Conservation (phyloP, 1,140 invertebrate species). For the Drosophila sechellia region DNA sequence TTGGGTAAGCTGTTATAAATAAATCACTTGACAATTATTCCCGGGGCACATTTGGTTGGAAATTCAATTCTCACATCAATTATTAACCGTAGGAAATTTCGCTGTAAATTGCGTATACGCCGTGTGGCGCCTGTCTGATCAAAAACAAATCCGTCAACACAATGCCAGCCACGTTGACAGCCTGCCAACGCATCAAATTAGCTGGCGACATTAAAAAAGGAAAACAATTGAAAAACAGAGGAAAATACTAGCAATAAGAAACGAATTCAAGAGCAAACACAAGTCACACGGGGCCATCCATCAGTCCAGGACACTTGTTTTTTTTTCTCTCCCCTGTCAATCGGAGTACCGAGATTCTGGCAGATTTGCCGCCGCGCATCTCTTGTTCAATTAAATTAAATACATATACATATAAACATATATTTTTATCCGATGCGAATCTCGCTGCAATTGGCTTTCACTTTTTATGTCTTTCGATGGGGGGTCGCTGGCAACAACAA, state of each 20-base stretch:
- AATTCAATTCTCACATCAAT: conserved; percentile 41
- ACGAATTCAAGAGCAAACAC: conserved; percentile 49
- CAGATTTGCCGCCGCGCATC: conserved; percentile 1
- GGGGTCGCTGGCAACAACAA: conserved; percentile 10
- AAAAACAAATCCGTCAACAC: conserved; percentile 70
- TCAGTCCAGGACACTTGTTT: conserved; percentile 65
- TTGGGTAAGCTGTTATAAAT: conserved; percentile 17
- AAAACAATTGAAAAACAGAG: conserved; percentile 3
- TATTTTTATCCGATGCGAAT: conserved; percentile 8
- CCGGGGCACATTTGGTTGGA: conserved; percentile 9
- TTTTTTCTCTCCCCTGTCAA: conserved; percentile 27
- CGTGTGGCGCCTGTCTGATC: conserved; percentile 44
- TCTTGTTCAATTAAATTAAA: conserved; percentile 52
- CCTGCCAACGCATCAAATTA: conserved; percentile 50
- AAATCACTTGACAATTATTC: conserved; percentile 42
- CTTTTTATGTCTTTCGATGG: conserved; percentile 24
- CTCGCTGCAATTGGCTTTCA: conserved; percentile 49
- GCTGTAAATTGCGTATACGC: conserved; percentile 53
- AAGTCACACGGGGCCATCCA: conserved; percentile 60
- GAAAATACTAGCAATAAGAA: conserved; percentile 5
- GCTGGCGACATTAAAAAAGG: conserved; percentile 31
- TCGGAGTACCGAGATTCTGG: conserved; percentile 8
- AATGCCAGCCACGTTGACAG: conserved; percentile 45
- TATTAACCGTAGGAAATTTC: conserved; percentile 33
- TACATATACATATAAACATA: conserved; percentile 12